phyloP scores from a whole-genome alignment of 2,113 vertebrate genomes.

The Corythornis cristatus region DNA sequence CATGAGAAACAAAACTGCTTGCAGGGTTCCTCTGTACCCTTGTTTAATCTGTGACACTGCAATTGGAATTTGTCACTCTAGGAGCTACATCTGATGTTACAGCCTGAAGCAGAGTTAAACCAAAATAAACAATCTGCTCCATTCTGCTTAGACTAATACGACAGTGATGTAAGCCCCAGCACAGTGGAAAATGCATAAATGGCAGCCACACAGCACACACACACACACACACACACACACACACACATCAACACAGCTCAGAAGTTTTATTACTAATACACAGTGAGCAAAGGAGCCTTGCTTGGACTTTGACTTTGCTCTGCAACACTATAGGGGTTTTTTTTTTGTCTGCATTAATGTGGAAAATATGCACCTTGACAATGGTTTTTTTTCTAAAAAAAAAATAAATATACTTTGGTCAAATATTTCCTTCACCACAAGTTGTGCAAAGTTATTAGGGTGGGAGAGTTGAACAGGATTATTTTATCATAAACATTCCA shows the following conservation, averaged over 20 bases:
- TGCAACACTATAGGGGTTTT: not conserved
- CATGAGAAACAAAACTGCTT: conserved; percentile 34
- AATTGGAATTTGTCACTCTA: conserved; percentile 77
- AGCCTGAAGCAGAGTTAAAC: conserved; percentile 77
- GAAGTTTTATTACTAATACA: not conserved
- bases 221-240: accelerated
- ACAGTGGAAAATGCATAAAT: not conserved
- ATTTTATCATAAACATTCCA: not conserved
- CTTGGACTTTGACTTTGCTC: not conserved
- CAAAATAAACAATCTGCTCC: conserved; percentile 84
- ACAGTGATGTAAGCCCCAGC: conserved; percentile 75
- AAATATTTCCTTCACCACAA: not conserved
- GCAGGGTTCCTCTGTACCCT: conserved; percentile 41
- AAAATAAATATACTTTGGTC: not conserved
- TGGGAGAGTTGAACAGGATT: not conserved
- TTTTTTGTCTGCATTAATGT: not conserved
- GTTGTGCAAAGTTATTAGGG: not conserved
- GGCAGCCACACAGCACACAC: not conserved
- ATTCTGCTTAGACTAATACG: conserved; percentile 76
- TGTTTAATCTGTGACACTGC: conserved; percentile 75
- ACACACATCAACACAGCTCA: not conserved
- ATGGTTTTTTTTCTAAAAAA: not conserved
- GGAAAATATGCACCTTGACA: not conserved
- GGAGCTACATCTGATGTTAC: conserved; percentile 79
- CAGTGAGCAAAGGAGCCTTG: not conserved